Evolutionary conservation across 1,140 invertebrate species (phyloP).

Genomic region (Bombus waltoni): DNA sequence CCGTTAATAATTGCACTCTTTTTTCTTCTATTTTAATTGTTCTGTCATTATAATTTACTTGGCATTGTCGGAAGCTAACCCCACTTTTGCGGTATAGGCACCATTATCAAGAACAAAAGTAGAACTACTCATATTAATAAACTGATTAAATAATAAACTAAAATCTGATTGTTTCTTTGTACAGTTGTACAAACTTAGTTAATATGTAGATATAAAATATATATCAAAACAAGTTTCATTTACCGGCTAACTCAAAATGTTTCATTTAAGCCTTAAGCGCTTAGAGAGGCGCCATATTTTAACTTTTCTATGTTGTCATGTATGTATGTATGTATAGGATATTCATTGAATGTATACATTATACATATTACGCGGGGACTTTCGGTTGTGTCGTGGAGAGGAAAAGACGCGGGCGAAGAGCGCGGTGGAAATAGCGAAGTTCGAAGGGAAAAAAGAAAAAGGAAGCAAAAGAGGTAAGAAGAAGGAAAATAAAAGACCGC

Average conservation of each 20-base stretch:
- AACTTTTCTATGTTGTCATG: background rate
- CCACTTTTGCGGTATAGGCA: conserved; percentile 92
- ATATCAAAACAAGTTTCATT: background rate
- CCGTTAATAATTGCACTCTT: background rate
- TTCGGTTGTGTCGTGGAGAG: too few relatives aligned
- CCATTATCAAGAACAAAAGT: conserved; percentile 94
- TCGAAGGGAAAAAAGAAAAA: too few relatives aligned
- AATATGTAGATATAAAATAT: background rate
- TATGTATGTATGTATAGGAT: background rate
- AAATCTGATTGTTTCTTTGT: background rate
- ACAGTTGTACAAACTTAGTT: background rate
- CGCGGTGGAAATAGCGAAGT: too few relatives aligned
- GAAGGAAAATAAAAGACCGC: too few relatives aligned
- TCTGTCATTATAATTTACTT: conserved; percentile 81
- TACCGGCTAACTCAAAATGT: background rate
- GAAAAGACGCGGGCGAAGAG: too few relatives aligned
- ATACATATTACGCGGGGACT: background rate
- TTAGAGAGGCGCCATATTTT: background rate
- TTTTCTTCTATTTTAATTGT: conserved; percentile 1
- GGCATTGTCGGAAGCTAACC: conserved; percentile 88
- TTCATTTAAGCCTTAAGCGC: background rate
- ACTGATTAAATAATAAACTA: background rate
- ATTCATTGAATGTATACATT: too few relatives aligned
- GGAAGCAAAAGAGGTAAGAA: too few relatives aligned
- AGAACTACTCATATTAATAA: conserved; percentile 68